A percentile compares a stretch with the other conserved stretches of the same genome.
Evolutionary conservation across 1,140 invertebrate species (phyloP).

Genomic region (Drosophila sucinea): DNA sequence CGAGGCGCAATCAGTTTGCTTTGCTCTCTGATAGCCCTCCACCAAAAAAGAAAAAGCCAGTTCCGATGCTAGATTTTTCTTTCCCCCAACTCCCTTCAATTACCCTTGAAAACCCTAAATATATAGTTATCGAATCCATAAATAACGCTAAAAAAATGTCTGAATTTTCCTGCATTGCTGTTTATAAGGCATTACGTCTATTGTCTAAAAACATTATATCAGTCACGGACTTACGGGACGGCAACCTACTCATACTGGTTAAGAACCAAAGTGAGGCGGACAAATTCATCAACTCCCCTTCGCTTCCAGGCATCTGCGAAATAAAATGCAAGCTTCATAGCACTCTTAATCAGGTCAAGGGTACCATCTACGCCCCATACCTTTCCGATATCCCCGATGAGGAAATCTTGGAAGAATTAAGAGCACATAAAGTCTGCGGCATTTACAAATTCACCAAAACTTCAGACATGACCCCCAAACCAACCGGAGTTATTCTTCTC

Average conservation of each 20-base stretch:
- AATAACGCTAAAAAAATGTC: slow-evolving; percentile 17
- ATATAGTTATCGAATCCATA: neutral
- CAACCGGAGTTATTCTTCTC: slow-evolving; percentile 7
- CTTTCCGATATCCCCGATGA: neutral
- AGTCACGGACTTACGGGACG: neutral
- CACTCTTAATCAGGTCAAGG: too few species aligned
- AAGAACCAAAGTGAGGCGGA: neutral
- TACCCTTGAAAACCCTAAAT: slow-evolving; percentile 8
- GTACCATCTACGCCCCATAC: neutral
- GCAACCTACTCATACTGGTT: neutral
- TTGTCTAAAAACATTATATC: neutral
- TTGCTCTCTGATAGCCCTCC: too few species aligned
- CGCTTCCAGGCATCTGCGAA: neutral
- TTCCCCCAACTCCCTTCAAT: neutral
- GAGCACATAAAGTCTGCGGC: slow-evolving; percentile 10
- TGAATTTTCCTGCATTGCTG: slow-evolving; percentile 7
- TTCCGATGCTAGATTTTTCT: too few species aligned
- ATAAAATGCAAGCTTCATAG: too few species aligned
- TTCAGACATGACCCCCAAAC: neutral
- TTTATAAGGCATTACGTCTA: slow-evolving; percentile 5
- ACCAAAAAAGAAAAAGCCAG: too few species aligned
- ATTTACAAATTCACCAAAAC: slow-evolving; percentile 26
- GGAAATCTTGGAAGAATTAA: slow-evolving; percentile 18
- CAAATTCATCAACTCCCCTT: neutral
- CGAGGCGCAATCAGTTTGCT: too few species aligned